Evolutionary conservation across 2,113 vertebrate species (phyloP).

Genomic region (Corythornis madagascariensis): DNA sequence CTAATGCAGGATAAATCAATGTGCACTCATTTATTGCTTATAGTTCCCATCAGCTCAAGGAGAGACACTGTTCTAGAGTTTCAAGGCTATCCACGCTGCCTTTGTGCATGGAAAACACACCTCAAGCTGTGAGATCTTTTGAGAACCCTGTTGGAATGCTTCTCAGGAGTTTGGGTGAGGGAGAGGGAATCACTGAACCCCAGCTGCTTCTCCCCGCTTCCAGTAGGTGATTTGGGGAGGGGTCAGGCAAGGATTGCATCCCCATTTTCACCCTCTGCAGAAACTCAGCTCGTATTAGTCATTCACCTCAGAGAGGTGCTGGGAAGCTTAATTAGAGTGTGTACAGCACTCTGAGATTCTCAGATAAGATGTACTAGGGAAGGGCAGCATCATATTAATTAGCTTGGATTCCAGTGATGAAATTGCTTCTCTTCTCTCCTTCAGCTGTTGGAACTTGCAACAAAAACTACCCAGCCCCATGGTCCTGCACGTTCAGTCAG

Average conservation of each 20-base stretch:
- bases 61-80: conserved; percentile 45
- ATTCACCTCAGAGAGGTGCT: background rate
- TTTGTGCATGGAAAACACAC: background rate
- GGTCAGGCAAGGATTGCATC: background rate
- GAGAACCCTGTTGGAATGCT: background rate
- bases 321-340: background rate
- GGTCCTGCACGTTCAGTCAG: background rate
- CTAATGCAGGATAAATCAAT: conserved; percentile 48
- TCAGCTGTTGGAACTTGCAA: background rate
- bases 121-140: background rate
- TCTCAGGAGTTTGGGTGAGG: background rate
- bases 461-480: background rate
- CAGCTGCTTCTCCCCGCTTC: background rate
- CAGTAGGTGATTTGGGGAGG: background rate
- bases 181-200: background rate
- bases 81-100: conserved; percentile 28
- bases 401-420: background rate
- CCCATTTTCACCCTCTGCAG: background rate
- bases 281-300: background rate
- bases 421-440: background rate
- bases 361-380: background rate
- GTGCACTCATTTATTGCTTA: conserved; percentile 35
- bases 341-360: background rate
- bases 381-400: background rate
- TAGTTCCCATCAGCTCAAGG: conserved; percentile 54